Percentiles rank a stretch among this genome's conserved stretches.
These are phyloP conservation scores for Alfaro cultratus DNA, from an alignment of 2,797 vertebrate genomes.

Conservation along the genomic window DNA sequence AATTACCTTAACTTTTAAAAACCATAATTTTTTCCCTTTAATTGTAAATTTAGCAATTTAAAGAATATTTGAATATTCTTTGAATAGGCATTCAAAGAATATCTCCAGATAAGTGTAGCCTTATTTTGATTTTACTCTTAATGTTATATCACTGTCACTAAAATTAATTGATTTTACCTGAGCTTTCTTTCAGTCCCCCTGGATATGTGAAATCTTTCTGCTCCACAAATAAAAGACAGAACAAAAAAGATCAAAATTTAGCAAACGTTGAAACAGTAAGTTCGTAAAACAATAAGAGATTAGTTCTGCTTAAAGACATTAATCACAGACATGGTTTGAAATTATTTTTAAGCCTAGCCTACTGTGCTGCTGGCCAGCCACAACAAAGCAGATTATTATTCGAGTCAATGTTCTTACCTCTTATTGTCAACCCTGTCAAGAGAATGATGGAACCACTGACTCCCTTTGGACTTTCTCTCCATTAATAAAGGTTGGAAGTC, in stretches of 20 bases:
- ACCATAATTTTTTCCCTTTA: neutral
- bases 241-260: constrained; percentile 13
- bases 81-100: neutral
- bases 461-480: constrained; percentile 34
- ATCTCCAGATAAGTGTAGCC: neutral
- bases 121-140: neutral
- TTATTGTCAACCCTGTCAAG: constrained; percentile 55
- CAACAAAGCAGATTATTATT: neutral
- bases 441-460: constrained; percentile 60
- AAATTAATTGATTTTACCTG: constrained; percentile 44
- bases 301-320: neutral
- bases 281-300: neutral
- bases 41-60: neutral
- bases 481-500: constrained; percentile 72
- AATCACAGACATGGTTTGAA: neutral
- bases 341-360: neutral
- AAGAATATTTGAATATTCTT: no score
- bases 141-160: neutral
- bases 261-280: neutral
- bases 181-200: constrained; percentile 22
- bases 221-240: constrained; percentile 15
- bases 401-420: constrained; percentile 51
- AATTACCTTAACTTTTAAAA: neutral
- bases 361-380: neutral
- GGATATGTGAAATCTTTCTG: constrained; percentile 27